Evolutionary conservation across 2,888 invertebrate genomes (phyloP), one percentile per base, ranked within the genome.

Genomic region (Phaedon cochleariae): DNA sequence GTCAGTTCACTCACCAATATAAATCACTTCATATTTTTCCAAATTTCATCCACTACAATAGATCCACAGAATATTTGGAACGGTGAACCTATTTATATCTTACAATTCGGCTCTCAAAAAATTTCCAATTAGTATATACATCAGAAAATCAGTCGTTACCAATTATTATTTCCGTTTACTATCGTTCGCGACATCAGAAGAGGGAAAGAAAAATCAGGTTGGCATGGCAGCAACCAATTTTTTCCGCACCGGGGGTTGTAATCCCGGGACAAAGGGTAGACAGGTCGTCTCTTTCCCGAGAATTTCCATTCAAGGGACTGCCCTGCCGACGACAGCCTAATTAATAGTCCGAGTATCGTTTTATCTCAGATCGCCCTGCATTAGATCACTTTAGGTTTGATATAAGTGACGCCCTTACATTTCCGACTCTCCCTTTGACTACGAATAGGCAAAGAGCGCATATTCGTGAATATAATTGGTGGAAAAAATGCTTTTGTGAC

Each of bases 241-340:
- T 72, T 74, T 68, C 65, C 72, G 68, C 71, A 71, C 61, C 67
- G 37, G 70, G 65, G 70, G 70, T 68, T 63, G 62, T 70, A 67
- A 69, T 69, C 69, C 65, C 15, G 58, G 37, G 60, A 69, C 69
- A 69, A 69, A 69, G 67, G 65, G 67, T 12, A 37, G 61, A 57
- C 62, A 60, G 58, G 61, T 61, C 61, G 52, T 57, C 58, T 57
- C 51, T 68, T 68, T 65, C 63, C 63, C 62, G 57, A 29, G 68
- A 65, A 68, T 68, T 65, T 71, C 68, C 70, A 70, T 71, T 73
- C 70, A 65, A n/a, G 67, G 67, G 65, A 69, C 67, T 67, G 70
- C 70, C 71, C 73, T 74, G 74, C 70, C 67, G 68, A 68, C 72
- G 74, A 73, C 76, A 76, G 72, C 67, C 71, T 75, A 76, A 76